Conservation (phyloP, 2,888 invertebrate genomes). For the Ctenicera cuprea region DNA sequence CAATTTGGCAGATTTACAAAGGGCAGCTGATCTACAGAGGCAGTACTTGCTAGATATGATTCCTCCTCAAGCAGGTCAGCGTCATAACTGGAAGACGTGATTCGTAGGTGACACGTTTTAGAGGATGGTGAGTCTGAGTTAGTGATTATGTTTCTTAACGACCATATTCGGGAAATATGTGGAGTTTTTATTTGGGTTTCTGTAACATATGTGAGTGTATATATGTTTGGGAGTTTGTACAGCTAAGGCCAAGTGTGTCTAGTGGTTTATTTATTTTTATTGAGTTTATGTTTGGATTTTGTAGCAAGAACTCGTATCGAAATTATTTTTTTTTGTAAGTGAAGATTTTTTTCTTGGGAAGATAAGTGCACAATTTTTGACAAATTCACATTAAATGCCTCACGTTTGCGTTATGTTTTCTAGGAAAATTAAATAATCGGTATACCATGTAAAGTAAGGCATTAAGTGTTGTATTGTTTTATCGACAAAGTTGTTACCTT, state of each 20-base stretch:
- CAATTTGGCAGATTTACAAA: slow-evolving; percentile 85
- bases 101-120: slow-evolving; percentile 63
- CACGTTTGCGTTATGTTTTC: not conserved
- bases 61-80: slow-evolving; percentile 78
- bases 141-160: slow-evolving; percentile 41
- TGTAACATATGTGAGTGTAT: slow-evolving; percentile 52
- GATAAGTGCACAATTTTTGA: slow-evolving; percentile 17
- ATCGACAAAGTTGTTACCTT: slow-evolving; percentile 27
- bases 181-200: slow-evolving; percentile 41
- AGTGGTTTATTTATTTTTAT: slow-evolving; percentile 45
- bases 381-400: slow-evolving; percentile 7
- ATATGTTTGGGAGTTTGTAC: slow-evolving; percentile 49
- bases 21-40: slow-evolving; percentile 91
- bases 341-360: slow-evolving; percentile 8
- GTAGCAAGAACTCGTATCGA: not conserved
- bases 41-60: slow-evolving; percentile 98
- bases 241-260: slow-evolving; percentile 42
- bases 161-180: slow-evolving; percentile 31
- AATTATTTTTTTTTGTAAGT: not conserved
- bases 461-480: slow-evolving; percentile 13
- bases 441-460: slow-evolving; percentile 12
- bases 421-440: slow-evolving; percentile 5
- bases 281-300: slow-evolving; percentile 29
- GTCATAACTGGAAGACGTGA: slow-evolving; percentile 80
- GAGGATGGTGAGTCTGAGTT: slow-evolving; percentile 38